phyloP scores from a whole-genome alignment of 1,140 invertebrate species.

The Drosophila nebulosa region DNA sequence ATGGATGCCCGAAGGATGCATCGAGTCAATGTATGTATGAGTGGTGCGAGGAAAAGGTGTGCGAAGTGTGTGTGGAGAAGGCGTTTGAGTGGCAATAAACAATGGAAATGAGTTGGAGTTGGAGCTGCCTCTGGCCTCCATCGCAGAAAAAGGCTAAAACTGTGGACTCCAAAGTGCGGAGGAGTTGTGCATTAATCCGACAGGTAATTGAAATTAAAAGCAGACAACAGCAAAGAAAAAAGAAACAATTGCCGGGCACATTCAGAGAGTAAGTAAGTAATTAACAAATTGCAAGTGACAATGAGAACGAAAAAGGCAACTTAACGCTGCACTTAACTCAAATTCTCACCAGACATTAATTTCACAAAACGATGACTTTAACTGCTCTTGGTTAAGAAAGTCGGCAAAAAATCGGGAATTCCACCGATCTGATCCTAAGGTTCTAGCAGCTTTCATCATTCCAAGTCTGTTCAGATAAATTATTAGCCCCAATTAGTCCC shows the following conservation, averaged over 20 bases:
- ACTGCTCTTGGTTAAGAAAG: neutral
- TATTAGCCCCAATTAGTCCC: no score
- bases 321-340: neutral
- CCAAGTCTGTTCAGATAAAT: no score
- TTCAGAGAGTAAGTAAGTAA: neutral
- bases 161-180: no score
- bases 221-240: neutral
- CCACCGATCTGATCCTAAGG: no score
- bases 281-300: slow-evolving; percentile 8
- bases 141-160: neutral
- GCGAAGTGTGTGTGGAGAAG: neutral
- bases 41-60: neutral
- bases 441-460: no score
- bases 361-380: neutral
- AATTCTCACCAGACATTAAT: neutral
- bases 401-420: no score
- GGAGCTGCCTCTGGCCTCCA: neutral
- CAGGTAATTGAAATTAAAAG: slow-evolving; percentile 18
- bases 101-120: neutral
- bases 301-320: neutral
- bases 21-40: no score
- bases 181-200: slow-evolving; percentile 15
- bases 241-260: slow-evolving; percentile 1
- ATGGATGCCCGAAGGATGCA: no score
- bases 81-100: slow-evolving; percentile 7